Base-by-base conservation (phyloP, 2,797 vertebrate species). In the Coracias cyanogaster region DNA sequence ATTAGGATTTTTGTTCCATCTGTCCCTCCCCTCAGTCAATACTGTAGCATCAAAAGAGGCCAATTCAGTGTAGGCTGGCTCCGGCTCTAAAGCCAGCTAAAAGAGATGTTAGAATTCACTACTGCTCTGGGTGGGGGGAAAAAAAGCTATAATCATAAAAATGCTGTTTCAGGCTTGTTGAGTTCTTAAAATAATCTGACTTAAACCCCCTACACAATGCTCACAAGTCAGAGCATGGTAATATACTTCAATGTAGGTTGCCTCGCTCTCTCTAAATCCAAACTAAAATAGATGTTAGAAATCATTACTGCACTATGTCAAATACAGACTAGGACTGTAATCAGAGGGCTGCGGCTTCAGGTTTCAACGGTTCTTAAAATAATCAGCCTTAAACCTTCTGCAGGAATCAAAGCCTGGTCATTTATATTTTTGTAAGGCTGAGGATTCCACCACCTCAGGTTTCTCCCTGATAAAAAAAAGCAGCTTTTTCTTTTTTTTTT, bases 1-100 rank as follows among this genome's bases (percentile, higher is more conserved):
- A 98, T 98, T 98, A 98, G 54, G 91, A 97, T 97, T 98, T 98
- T 98, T 98, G 98, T 97, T 97, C 97, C 95, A 94, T 97, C 97
- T 91, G 96, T 91, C 97, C 98, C 97, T 97, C 96, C 97, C 97
- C 96, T 98, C 94, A 95, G 95, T 97, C 95, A 76, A 95, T 96
- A 97, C 96, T 96, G 94, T 96, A 96, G 98, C 97, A 98, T 98
- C 98, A 98, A 98, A 98, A 97, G 97, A 96, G 86, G 93, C 96
- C 94, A 93, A 92, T 98, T 98, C 96, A 94, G 95, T 49, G 88
- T 95, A 97, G 96, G 95, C 86, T 69, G 93, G 93, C 94, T 96
- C 92, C 1, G 66, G 78, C 93, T 97, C 97, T 97, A 97, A 97
- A 97, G 96, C 96, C 96, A 96, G 90, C 96, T 97, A 95, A 97